Evolutionary conservation across 2,113 vertebrate species (phyloP).

Genomic region (Opisthocomus hoazin): DNA sequence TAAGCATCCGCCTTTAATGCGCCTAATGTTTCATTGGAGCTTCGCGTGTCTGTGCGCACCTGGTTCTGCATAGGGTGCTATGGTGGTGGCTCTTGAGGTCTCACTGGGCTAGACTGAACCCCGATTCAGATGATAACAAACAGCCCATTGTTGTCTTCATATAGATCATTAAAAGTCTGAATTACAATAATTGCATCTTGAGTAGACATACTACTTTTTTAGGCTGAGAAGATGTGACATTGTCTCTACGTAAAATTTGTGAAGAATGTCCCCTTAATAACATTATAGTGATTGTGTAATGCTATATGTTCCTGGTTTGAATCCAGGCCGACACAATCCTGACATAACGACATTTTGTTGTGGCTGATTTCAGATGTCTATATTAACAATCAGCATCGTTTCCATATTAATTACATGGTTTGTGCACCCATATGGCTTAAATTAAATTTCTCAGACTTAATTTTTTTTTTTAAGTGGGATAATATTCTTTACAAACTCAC

Average conservation of each 20-base stretch:
- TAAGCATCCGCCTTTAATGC: fast-evolving
- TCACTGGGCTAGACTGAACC: not conserved
- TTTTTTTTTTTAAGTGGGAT: not conserved
- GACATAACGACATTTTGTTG: not conserved
- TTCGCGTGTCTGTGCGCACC: fast-evolving
- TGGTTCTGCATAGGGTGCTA: fast-evolving
- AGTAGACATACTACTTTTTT: not conserved
- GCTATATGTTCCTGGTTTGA: not conserved
- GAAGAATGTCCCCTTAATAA: not conserved
- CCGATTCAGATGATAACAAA: not conserved
- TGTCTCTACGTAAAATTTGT: not conserved
- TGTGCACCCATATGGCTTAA: not conserved
- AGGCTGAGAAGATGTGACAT: not conserved
- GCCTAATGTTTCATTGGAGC: fast-evolving
- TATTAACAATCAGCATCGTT: constrained; percentile 34
- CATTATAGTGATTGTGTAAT: not conserved
- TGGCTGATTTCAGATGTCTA: constrained; percentile 42
- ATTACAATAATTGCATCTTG: constrained; percentile 5
- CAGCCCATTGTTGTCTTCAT: constrained; percentile 8
- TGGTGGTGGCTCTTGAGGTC: not conserved
- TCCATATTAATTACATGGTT: constrained; percentile 47
- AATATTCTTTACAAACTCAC: not conserved
- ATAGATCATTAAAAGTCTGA: not conserved
- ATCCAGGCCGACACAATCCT: not conserved
- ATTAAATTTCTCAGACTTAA: constrained; percentile 2